phyloP scores from a whole-genome alignment of 2,113 vertebrate species.

The Spheniscus mendiculus region DNA sequence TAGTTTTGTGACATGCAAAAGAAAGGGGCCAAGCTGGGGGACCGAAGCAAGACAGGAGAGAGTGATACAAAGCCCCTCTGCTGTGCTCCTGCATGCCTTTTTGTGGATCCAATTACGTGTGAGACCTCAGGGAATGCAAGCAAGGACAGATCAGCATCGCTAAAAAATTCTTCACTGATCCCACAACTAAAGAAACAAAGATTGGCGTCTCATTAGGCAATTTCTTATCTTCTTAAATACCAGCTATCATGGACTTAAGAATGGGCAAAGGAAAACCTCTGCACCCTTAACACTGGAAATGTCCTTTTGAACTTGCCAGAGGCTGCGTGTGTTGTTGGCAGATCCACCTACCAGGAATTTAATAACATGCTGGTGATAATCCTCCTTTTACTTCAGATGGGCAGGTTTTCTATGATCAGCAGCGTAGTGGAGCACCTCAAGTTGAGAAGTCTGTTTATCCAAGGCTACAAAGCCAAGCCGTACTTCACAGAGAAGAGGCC shows the following conservation, averaged over 20 bases:
- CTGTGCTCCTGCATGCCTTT: neutral
- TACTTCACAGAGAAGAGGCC: neutral
- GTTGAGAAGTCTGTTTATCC: neutral
- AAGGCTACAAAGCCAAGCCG: neutral
- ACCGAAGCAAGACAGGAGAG: fast-evolving
- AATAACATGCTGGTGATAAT: neutral
- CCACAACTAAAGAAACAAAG: neutral
- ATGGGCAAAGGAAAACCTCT: neutral
- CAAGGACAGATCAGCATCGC: neutral
- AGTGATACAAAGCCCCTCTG: neutral
- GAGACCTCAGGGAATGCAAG: neutral
- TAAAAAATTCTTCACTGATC: neutral
- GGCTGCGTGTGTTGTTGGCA: neutral
- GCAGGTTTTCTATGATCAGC: neutral
- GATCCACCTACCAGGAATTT: neutral
- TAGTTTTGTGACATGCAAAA: neutral
- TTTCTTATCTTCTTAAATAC: neutral
- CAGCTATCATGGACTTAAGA: neutral
- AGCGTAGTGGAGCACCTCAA: neutral
- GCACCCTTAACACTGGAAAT: neutral
- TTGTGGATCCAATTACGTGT: neutral
- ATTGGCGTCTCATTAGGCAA: neutral
- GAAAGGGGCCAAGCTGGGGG: neutral
- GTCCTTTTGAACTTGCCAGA: neutral
- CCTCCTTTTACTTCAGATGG: neutral